Conservation (phyloP, 2,797 vertebrate species). For the Australoheros facetus region DNA sequence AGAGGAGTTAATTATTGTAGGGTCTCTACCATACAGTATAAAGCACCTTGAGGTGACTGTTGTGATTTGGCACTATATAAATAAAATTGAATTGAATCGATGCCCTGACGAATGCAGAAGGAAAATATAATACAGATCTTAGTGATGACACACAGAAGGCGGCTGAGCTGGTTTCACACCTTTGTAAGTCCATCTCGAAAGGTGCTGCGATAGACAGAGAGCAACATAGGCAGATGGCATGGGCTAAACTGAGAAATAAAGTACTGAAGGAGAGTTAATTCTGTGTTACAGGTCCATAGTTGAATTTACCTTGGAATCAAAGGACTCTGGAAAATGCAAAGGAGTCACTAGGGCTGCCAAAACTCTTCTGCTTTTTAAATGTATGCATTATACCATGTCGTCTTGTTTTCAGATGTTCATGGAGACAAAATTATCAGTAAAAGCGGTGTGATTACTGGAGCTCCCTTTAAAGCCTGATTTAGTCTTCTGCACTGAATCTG, state of each 20-base stretch:
- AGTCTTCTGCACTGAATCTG: neutral
- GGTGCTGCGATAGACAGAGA: neutral
- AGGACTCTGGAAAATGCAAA: neutral
- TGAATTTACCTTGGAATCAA: neutral
- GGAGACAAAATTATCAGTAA: neutral
- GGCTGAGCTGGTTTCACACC: neutral
- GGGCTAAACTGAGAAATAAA: neutral
- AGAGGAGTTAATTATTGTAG: neutral
- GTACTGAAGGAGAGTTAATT: no score
- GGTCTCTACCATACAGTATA: no score
- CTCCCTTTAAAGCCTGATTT: neutral
- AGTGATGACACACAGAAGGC: neutral
- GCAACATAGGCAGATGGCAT: neutral
- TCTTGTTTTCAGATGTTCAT: neutral
- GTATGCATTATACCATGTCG: neutral
- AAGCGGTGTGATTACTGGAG: neutral
- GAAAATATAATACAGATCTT: neutral
- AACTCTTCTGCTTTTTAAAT: neutral
- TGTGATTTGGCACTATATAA: no score
- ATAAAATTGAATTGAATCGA: no score
- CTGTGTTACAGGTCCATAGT: no score
- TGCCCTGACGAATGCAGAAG: neutral
- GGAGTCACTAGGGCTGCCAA: neutral
- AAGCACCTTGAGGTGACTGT: neutral
- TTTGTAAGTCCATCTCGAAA: neutral